Conservation (phyloP, 2,888 invertebrate species). For the Venustoraphidia nigricollis region DNA sequence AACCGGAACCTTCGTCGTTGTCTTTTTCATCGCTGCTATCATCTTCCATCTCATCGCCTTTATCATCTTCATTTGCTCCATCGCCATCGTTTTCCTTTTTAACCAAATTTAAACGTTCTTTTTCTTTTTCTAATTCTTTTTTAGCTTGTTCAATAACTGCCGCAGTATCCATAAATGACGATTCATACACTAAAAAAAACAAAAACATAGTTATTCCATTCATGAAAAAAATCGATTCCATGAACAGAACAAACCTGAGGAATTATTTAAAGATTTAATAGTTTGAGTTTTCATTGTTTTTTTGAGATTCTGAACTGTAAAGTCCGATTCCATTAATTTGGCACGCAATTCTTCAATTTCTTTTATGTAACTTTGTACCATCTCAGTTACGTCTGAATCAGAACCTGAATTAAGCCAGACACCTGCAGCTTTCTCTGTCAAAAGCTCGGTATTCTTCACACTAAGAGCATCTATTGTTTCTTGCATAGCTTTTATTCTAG, state of each 20-base stretch:
- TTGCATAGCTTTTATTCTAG: constrained; percentile 85
- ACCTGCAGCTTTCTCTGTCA: constrained; percentile 61
- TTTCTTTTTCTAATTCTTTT: constrained; percentile 56
- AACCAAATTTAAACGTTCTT: constrained; percentile 25
- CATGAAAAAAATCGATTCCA: too few species aligned
- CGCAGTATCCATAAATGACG: constrained; percentile 28
- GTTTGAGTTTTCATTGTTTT: constrained; percentile 24
- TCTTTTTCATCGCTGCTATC: constrained; percentile 41
- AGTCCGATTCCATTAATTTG: constrained; percentile 76
- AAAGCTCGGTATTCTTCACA: constrained; percentile 62
- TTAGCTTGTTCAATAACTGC: constrained; percentile 63
- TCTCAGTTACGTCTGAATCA: constrained; percentile 42
- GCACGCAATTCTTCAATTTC: constrained; percentile 86
- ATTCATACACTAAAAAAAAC: not conserved
- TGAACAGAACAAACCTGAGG: too few species aligned
- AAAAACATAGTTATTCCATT: not conserved
- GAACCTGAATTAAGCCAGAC: constrained; percentile 38
- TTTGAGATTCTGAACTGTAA: constrained; percentile 56
- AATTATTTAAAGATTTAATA: too few species aligned
- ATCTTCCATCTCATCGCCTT: constrained; percentile 37
- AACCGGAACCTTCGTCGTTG: constrained; percentile 34
- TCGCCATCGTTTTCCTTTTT: constrained; percentile 28
- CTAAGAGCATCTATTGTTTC: constrained; percentile 83
- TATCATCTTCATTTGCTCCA: constrained; percentile 38
- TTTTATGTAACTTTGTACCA: constrained; percentile 70